Base-by-base conservation (phyloP, 2,113 vertebrate genomes). In the Melierax canorus region DNA sequence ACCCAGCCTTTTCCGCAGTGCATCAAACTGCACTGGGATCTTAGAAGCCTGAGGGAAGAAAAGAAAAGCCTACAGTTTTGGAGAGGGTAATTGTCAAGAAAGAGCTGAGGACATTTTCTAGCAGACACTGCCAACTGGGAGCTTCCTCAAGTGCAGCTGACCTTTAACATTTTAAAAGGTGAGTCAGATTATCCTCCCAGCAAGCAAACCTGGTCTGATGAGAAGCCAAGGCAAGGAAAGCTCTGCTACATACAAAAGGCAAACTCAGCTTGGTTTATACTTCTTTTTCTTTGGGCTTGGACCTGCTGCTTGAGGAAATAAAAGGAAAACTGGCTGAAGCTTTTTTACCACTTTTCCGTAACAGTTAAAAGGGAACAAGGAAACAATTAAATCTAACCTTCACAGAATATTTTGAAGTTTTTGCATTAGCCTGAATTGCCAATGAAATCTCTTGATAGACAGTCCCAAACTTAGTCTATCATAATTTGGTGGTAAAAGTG, bases 151-250 rank as follows among this genome's bases (percentile, higher is more conserved):
- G 69, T 53, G 73, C 36, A 60, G 73, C 69, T 89, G 83, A 85
- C 58, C 76, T 95, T 94, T 85, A 85, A 18, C n/a, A 30, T 89
- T 79, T 60, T 62, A 64, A 92, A 97, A 97, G 73, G 84, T 53
- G 51, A 94, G 56, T 48, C 55, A 91, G 73, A 89, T 94, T 87
- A 94, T 71, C 58, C 58, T 74, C 92, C 68, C 86, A 92, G 89
- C 81, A 87, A 94, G 89, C 60, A 90, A 92, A 85, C 45, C 62
- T 75, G 24, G 15, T 50, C 55, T 84, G 82, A 86, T 46, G 64
- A 88, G 55, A 88, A 79, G 64, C 23, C 60, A 94, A 48, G 8
- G 9, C 50, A 58, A 77, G 55, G 39, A 79, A 92, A 92, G 27
- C 68, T 85, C 72, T 20, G 11, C 38, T 68, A 87, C 3, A 66